Conservation (phyloP, 2,888 invertebrate species). For the Caenorhabditis sinica region DNA sequence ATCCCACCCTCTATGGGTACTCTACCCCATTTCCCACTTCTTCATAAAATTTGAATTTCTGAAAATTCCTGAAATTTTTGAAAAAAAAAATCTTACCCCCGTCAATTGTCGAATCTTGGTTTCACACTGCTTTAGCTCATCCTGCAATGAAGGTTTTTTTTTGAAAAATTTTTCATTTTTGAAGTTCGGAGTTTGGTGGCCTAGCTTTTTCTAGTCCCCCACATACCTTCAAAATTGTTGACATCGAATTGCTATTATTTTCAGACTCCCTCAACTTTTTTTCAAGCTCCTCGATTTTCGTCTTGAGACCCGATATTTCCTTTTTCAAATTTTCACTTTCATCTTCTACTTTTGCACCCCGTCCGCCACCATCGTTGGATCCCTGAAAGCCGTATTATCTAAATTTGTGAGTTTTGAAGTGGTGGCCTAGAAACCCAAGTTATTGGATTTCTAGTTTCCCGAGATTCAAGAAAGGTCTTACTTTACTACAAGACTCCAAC, state of each 20-base stretch:
- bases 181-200: too few relatives aligned
- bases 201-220: slow-evolving; percentile 15
- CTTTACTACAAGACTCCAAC: slow-evolving; percentile 30
- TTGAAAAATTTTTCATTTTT: too few relatives aligned
- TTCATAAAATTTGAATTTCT: neutral
- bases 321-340: neutral
- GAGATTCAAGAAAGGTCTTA: neutral
- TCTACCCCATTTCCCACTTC: slow-evolving; percentile 45
- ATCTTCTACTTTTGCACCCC: neutral
- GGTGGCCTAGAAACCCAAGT: neutral
- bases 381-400: too few relatives aligned
- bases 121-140: slow-evolving; percentile 51
- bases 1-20: slow-evolving; percentile 45
- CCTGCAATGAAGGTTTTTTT: slow-evolving; percentile 18
- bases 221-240: slow-evolving; percentile 16
- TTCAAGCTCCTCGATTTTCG: slow-evolving; percentile 21
- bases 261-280: slow-evolving; percentile 22
- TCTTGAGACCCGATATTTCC: slow-evolving; percentile 23
- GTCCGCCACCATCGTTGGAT: neutral
- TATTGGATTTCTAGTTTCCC: neutral
- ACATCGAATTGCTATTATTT: slow-evolving; percentile 11
- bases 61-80: neutral
- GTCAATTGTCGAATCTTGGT: slow-evolving; percentile 49
- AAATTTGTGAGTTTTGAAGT: too few relatives aligned
- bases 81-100: slow-evolving; percentile 60